Evolutionary conservation across 2,797 vertebrate species (phyloP).

Genomic region (Melanitta fusca): DNA sequence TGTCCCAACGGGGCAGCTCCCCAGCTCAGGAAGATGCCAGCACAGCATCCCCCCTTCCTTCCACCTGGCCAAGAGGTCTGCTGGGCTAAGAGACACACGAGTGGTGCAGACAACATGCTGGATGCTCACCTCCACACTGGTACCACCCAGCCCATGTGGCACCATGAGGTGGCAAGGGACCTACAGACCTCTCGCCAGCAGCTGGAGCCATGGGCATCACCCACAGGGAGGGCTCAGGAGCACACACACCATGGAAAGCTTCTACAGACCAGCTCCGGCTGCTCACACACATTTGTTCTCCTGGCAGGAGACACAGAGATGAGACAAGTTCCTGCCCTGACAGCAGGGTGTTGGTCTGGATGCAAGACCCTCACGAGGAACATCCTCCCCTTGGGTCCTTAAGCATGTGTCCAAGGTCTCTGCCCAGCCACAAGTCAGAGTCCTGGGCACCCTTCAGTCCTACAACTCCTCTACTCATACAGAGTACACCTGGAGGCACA

Average conservation of each 20-base stretch:
- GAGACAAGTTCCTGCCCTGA: fast-evolving
- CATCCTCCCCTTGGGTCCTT: background rate
- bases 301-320: background rate
- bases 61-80: background rate
- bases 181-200: fast-evolving
- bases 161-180: background rate
- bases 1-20: fast-evolving
- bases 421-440: fast-evolving
- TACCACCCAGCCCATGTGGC: background rate
- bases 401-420: background rate
- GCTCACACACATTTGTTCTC: background rate
- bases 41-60: background rate
- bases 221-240: background rate
- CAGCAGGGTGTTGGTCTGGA: background rate
- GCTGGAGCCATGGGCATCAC: background rate
- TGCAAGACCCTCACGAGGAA: background rate
- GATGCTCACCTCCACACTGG: background rate
- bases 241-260: background rate
- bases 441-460: background rate
- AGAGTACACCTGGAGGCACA: background rate
- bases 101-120: fast-evolving
- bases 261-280: background rate
- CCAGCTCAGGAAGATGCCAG: background rate
- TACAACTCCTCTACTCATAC: background rate
- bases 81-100: background rate